Evolutionary conservation across 2,888 invertebrate species (phyloP), one percentile per base, ranked within the genome.

Genomic region (Spisula solida): DNA sequence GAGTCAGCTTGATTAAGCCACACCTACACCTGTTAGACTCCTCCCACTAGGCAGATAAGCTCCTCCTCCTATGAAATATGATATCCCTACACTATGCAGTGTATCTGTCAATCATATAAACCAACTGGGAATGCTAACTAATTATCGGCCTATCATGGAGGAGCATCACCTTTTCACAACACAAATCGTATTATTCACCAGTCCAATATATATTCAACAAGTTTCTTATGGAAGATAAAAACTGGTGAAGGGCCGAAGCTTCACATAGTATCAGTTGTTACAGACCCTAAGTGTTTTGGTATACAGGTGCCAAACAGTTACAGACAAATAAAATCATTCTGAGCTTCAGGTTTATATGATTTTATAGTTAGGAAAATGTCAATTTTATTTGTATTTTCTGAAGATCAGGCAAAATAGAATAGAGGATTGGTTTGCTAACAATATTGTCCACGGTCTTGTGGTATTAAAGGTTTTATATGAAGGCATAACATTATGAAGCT

Each of bases 21-120:
- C 66, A 14, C 88, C 88, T 34, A 60, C 66, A 56, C 51, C 47
- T 81, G 81, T 75, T 66, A 48, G 80, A 75, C 55, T 51, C 86
- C 81, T 48, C 84, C 86, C 56, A 48, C 78, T 41, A 55, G 79
- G 29, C 47, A 82, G 47, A 66, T n/a, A 84, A 70, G 80, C 90
- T 87, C 89, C 88, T 75, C 90, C 92, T 88, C 89, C 60, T 55
- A 12, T 86, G 90, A 86, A 90, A 92, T 82, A 41, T 66, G 70
- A 90, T 86, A 84, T 82, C 51, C 47, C 81, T 55, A 66, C 83
- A 80, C 87, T 81, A 79, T 85, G 84, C 82, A 86, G 81, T 85
- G 83, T 55, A 83, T n/a, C 87, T 92, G 92, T 92, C 92, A 92
- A 88, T 92, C 90, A 92, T 48, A 56, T 81, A 55, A 85, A 86